A percentile compares a stretch with the other conserved stretches of the same genome.
phyloP scores from a whole-genome alignment of 2,888 invertebrate genomes.

The Apotomis betuletana region DNA sequence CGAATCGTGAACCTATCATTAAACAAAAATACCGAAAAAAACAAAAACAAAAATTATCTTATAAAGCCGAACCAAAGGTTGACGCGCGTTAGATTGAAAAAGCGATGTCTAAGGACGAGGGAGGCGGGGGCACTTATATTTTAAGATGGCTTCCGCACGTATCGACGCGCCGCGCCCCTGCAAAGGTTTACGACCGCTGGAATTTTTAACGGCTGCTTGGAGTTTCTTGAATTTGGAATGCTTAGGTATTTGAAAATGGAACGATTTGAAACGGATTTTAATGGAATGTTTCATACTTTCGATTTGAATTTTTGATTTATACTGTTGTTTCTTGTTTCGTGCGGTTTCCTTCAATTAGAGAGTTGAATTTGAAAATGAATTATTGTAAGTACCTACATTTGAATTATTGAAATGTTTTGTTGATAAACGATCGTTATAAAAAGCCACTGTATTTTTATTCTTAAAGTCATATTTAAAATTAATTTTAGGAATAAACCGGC shows the following conservation, averaged over 20 bases:
- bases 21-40: not conserved
- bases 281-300: too few species aligned
- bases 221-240: slow-evolving; percentile 5
- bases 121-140: slow-evolving; percentile 72
- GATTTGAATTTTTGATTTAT: too few species aligned
- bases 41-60: not conserved
- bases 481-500: too few species aligned
- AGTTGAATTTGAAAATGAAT: too few species aligned
- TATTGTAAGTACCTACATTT: too few species aligned
- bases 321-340: too few species aligned
- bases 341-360: too few species aligned
- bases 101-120: slow-evolving; percentile 75
- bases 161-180: slow-evolving; percentile 70
- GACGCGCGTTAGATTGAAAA: slow-evolving; percentile 68
- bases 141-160: slow-evolving; percentile 83
- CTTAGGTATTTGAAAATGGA: slow-evolving; percentile 22
- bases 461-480: too few species aligned
- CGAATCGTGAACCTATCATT: not conserved
- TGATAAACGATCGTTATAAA: too few species aligned
- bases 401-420: too few species aligned
- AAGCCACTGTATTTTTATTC: too few species aligned
- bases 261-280: not conserved
- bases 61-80: slow-evolving; percentile 60
- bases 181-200: slow-evolving; percentile 60
- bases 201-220: slow-evolving; percentile 17